Evolutionary conservation across 35 echinoderm and acorn worm genomes (phyloP).

Genomic region (Eucidaris tribuloides): DNA sequence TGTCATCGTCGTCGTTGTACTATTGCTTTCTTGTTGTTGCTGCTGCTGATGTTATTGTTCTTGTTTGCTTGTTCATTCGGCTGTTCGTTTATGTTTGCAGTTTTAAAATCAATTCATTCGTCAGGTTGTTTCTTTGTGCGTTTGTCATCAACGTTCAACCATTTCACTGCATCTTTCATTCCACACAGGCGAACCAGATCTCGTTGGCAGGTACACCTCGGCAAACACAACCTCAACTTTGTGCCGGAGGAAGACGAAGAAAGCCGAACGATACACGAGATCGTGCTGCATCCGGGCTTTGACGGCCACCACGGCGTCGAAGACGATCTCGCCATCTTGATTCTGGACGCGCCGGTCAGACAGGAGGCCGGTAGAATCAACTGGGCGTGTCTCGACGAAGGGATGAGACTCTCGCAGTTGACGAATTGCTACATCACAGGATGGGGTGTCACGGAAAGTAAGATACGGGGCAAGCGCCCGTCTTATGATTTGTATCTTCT

Average conservation of each 20-base stretch:
- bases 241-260: neutral
- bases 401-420: neutral
- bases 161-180: too few relatives aligned
- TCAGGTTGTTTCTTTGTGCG: too few relatives aligned
- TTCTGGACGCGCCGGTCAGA: conserved; percentile 39
- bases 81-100: too few relatives aligned
- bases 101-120: too few relatives aligned
- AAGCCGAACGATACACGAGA: neutral
- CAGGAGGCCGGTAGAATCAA: conserved; percentile 33
- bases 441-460: conserved; percentile 81
- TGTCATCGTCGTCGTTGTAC: too few relatives aligned
- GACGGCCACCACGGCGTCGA: neutral
- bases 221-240: conserved; percentile 41
- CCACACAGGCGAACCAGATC: neutral
- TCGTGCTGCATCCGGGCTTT: conserved; percentile 39
- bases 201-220: conserved; percentile 71
- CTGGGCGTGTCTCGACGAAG: conserved; percentile 59
- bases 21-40: too few relatives aligned
- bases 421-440: conserved; percentile 69
- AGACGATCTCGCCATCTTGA: conserved; percentile 63
- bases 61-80: too few relatives aligned
- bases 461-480: neutral
- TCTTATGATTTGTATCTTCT: neutral
- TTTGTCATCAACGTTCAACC: too few relatives aligned
- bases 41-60: too few relatives aligned